Conservation (phyloP, 2,113 vertebrate species). For the Tachysurus vachellii region DNA sequence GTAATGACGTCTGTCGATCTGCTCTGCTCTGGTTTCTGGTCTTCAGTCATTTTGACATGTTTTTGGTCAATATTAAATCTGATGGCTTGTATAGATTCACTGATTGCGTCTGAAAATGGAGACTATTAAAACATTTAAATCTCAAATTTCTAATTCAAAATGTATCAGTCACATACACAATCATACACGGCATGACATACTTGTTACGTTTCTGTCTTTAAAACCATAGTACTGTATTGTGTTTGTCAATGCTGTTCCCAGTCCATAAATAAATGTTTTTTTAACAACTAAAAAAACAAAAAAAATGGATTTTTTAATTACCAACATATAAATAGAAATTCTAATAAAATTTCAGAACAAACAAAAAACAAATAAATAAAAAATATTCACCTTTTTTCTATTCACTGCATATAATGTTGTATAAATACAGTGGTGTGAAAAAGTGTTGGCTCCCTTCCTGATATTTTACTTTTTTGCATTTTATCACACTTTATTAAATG, state of each 20-base stretch:
- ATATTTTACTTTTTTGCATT: no score
- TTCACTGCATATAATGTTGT: no score
- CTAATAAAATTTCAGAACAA: not conserved
- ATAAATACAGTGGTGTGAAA: no score
- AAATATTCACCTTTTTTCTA: no score
- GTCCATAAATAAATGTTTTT: not conserved
- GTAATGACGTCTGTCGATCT: not conserved
- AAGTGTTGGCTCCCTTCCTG: no score
- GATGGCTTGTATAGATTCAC: not conserved
- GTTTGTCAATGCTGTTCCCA: not conserved
- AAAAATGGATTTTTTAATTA: not conserved
- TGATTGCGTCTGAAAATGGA: not conserved
- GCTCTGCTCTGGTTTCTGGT: not conserved
- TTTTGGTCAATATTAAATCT: not conserved
- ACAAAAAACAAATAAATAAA: not conserved
- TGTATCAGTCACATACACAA: no score
- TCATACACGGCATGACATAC: no score
- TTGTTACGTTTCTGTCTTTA: not conserved
- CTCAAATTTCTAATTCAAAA: not conserved
- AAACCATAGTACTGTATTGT: not conserved
- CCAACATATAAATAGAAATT: no score
- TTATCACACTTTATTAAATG: no score
- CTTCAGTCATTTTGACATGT: not conserved
- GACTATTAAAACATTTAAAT: not conserved
- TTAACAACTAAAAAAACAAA: not conserved